Percentiles rank a stretch among this genome's conserved stretches.
These are phyloP conservation scores for Ceratosolen fusciceps DNA, from an alignment of 1,140 invertebrate species.

Conservation along the genomic window DNA sequence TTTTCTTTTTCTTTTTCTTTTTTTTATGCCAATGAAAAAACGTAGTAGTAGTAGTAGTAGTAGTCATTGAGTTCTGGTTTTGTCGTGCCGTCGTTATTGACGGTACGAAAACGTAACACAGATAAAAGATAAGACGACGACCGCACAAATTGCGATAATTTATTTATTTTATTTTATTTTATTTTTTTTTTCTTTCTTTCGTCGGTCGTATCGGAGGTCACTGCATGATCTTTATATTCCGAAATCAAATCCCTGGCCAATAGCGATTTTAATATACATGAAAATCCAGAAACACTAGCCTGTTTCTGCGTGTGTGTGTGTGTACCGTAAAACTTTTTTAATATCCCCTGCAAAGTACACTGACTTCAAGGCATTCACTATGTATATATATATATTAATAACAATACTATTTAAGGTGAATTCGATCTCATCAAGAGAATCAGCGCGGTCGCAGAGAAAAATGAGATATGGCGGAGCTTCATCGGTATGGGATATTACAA, in stretches of 20 bases:
- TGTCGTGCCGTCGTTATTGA: not conserved
- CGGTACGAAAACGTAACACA: not conserved
- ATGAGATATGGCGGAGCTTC: conserved; percentile 95
- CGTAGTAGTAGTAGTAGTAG: no score
- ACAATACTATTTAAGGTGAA: conserved; percentile 79
- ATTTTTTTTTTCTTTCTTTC: no score
- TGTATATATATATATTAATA: not conserved
- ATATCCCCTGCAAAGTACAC: conserved; percentile 29
- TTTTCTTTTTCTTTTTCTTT: no score
- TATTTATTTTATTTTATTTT: no score
- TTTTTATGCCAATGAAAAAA: no score
- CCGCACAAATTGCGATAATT: conserved; percentile 13
- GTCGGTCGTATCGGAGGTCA: conserved; percentile 38
- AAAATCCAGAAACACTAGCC: not conserved
- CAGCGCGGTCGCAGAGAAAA: conserved; percentile 85
- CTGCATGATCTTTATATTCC: conserved; percentile 24
- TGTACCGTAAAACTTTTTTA: not conserved
- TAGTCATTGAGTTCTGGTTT: not conserved
- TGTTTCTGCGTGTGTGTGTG: not conserved
- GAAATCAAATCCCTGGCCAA: conserved; percentile 15
- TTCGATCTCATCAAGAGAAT: conserved; percentile 88
- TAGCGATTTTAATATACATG: not conserved
- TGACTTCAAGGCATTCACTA: conserved; percentile 12
- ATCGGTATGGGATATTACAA: conserved; percentile 99
- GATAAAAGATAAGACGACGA: not conserved